Evolutionary conservation across 2,113 vertebrate genomes (phyloP).

Genomic region (Rafetus swinhoei): DNA sequence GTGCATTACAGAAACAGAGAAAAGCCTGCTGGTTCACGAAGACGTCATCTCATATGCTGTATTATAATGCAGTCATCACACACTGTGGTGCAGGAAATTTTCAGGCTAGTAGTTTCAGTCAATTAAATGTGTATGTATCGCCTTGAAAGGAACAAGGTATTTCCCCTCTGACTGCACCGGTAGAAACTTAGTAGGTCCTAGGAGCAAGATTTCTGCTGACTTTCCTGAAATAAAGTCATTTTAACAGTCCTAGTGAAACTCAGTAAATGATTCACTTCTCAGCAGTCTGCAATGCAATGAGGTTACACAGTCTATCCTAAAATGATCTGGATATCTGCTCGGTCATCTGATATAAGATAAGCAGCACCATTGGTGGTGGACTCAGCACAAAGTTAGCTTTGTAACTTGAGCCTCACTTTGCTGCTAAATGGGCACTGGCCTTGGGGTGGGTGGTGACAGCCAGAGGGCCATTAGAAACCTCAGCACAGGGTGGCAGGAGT

Average conservation of each 20-base stretch:
- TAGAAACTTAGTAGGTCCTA: not conserved
- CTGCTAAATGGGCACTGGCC: not conserved
- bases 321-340: not conserved
- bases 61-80: constrained; percentile 22
- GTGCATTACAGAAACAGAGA: constrained; percentile 37
- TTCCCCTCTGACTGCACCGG: constrained; percentile 18
- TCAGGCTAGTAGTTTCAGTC: constrained; percentile 19
- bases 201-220: not conserved
- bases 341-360: not conserved
- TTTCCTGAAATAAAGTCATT: constrained; percentile 38
- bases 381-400: not conserved
- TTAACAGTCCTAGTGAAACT: constrained; percentile 44
- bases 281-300: not conserved
- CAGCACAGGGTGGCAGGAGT: not conserved
- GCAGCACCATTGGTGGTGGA: not conserved
- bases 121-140: not conserved
- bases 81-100: constrained; percentile 27
- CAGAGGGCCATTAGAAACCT: not conserved
- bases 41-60: constrained; percentile 22
- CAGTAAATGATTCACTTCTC: not conserved
- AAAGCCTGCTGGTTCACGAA: constrained; percentile 15
- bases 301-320: not conserved
- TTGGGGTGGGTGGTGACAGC: not conserved
- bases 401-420: not conserved
- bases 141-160: constrained; percentile 40